These are phyloP conservation scores for Hirtodrosophila trivittata DNA, from an alignment of 2,888 invertebrate genomes.

Conservation along the genomic window DNA sequence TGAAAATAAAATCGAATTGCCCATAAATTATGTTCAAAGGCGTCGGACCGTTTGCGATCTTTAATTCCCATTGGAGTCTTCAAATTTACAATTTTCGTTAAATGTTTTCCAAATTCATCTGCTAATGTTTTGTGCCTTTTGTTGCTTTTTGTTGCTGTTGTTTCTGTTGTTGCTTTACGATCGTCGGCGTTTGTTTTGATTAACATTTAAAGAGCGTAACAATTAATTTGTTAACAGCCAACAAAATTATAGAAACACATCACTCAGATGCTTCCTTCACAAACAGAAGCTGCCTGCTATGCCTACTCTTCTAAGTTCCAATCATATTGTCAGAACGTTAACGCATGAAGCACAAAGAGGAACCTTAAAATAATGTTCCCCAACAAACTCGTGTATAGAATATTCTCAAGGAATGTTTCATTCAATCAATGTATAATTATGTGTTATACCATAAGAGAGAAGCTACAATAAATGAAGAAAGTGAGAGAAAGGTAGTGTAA, in stretches of 20 bases:
- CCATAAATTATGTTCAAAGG: conserved; percentile 78
- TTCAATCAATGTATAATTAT: too few relatives aligned
- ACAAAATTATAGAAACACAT: conserved; percentile 12
- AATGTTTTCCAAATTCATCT: conserved; percentile 39
- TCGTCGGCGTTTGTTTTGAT: conserved; percentile 67
- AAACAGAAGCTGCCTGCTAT: too few relatives aligned
- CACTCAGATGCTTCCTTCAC: conserved; percentile 1
- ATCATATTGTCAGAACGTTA: too few relatives aligned
- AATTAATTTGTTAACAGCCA: conserved; percentile 66
- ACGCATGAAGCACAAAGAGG: too few relatives aligned
- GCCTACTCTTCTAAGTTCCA: too few relatives aligned
- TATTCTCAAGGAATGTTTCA: too few relatives aligned
- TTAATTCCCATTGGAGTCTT: conserved; percentile 13
- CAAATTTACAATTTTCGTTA: conserved; percentile 25
- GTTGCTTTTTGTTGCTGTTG: conserved; percentile 25
- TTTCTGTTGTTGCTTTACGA: conserved; percentile 12
- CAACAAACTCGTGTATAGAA: too few relatives aligned
- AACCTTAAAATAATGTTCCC: too few relatives aligned
- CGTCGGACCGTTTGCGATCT: conserved; percentile 52
- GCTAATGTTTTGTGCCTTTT: conserved; percentile 53
- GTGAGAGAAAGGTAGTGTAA: too few relatives aligned
- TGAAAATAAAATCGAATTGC: conserved; percentile 73
- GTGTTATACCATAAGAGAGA: too few relatives aligned
- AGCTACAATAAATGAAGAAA: too few relatives aligned
- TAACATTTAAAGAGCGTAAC: conserved; percentile 72